These are phyloP conservation scores for Cygnus olor DNA, from an alignment of 2,797 vertebrate genomes.

Conservation along the genomic window DNA sequence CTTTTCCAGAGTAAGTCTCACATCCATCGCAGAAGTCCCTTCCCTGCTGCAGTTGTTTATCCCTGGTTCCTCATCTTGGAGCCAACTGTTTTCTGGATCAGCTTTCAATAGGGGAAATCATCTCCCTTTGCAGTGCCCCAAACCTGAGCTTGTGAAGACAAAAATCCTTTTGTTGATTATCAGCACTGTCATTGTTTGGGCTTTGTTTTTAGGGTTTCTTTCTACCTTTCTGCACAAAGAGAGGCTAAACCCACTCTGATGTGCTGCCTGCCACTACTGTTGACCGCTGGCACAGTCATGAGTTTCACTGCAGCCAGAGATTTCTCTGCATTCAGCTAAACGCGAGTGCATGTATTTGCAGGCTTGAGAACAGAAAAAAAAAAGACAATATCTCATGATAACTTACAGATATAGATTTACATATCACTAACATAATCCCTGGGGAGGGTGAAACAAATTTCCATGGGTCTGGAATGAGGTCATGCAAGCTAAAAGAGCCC, in stretches of 20 bases:
- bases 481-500: not conserved
- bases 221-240: slow-evolving; percentile 34
- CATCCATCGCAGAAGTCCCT: not conserved
- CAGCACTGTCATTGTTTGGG: not conserved
- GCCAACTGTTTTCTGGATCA: not conserved
- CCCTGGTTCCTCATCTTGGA: not conserved
- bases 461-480: not conserved
- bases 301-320: slow-evolving; percentile 23
- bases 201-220: slow-evolving; percentile 20
- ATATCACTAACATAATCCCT: not conserved
- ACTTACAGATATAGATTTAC: not conserved
- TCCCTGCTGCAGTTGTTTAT: not conserved
- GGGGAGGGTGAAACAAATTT: not conserved
- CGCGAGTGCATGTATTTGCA: not conserved
- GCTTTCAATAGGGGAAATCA: not conserved
- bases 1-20: not conserved
- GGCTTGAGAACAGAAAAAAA: not conserved
- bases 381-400: not conserved
- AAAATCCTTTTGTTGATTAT: not conserved
- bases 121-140: not conserved
- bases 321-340: slow-evolving; percentile 25
- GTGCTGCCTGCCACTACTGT: not conserved
- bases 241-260: not conserved
- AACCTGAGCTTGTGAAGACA: not conserved
- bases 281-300: not conserved